Evolutionary conservation across 2,888 invertebrate genomes (phyloP), one percentile per base, ranked within the genome.

Genomic region (Hirtodrosophila trivittata): DNA sequence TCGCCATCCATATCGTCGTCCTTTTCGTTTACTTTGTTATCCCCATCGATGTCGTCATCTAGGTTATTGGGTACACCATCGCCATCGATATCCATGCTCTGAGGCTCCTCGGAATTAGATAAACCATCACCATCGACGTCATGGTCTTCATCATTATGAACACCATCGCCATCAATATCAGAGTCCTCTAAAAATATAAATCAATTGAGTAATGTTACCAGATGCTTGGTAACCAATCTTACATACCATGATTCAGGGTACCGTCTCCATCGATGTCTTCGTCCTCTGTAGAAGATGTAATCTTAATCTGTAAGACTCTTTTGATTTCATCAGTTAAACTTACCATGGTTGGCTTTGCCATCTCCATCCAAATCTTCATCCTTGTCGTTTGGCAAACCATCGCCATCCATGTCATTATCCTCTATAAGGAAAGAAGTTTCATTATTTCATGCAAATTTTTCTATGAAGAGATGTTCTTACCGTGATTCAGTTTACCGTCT

Each of bases 1-100:
- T 92, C 92, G 35, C 91, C 90, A 56, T 92, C 80, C 51, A 85
- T 73, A 45, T 86, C 81, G 0, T 83, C 72, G 91, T 70, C 83
- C 49, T 92, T 92, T 75, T 92, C 77, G 42, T 81, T 81, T 1
- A 66, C 18, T 30, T 68, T 70, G n/a, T 50, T 77, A 81, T 92
- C 92, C 28, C 91, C 89, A 64, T 92, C 80, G 3, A 85, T 74
- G 43, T 77, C 74, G 18, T 66, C 77, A 56, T 66, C 75, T 59
- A 65, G 57, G 38, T 74, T 77, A 47, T 85, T 81, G 25, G 56
- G 63, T 7, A 81, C 75, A 10, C 76, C 82, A 51, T 84, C 81
- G 1, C 82, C 81, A 50, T 82, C 82, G 49, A 74, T 72, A 37
- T 77, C 77, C 47, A 73, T 66, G 37, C 75, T 72, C 51, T 75